Conservation (phyloP, 2,888 invertebrate species). For the Apoderus coryli region DNA sequence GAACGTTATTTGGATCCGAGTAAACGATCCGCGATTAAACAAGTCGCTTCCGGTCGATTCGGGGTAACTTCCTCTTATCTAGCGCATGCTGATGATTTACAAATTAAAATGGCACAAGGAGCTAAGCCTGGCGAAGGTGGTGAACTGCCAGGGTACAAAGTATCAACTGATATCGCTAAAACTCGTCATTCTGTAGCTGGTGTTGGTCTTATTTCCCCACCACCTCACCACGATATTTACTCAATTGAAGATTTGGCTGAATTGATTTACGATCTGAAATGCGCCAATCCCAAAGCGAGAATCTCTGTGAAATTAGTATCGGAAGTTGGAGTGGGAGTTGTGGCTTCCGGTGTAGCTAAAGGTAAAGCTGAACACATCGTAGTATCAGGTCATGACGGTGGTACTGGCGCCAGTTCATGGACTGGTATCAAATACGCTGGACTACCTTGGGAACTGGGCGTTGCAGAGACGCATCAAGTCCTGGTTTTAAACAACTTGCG, state of each 20-base stretch:
- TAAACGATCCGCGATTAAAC: slow-evolving; percentile 90
- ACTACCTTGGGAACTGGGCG: slow-evolving; percentile 95
- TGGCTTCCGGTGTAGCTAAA: slow-evolving; percentile 80
- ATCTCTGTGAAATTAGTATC: slow-evolving; percentile 97
- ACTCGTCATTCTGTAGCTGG: slow-evolving; percentile 93
- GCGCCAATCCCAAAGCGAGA: slow-evolving; percentile 87
- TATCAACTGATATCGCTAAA: slow-evolving; percentile 86
- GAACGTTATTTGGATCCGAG: slow-evolving; percentile 51
- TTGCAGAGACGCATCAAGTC: slow-evolving; percentile 97
- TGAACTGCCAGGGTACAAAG: slow-evolving; percentile 83
- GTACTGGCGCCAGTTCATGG: slow-evolving; percentile 98
- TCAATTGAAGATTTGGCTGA: slow-evolving; percentile 98
- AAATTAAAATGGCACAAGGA: slow-evolving; percentile 99
- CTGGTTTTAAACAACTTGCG: slow-evolving; percentile 84
- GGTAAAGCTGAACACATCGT: slow-evolving; percentile 93
- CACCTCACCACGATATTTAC: slow-evolving; percentile 99
- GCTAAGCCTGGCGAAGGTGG: slow-evolving; percentile 99
- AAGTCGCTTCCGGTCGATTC: slow-evolving; percentile 96
- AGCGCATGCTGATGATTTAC: slow-evolving; percentile 94
- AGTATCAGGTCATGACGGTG: slow-evolving; percentile 98
- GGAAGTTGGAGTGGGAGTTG: slow-evolving; percentile 89
- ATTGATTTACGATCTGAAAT: slow-evolving; percentile 95
- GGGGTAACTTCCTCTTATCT: slow-evolving; percentile 96
- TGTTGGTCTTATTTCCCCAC: slow-evolving; percentile 95
- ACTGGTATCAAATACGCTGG: slow-evolving; percentile 98